Evolutionary conservation across 2,888 invertebrate species (phyloP).

Genomic region (Pteria penguin): DNA sequence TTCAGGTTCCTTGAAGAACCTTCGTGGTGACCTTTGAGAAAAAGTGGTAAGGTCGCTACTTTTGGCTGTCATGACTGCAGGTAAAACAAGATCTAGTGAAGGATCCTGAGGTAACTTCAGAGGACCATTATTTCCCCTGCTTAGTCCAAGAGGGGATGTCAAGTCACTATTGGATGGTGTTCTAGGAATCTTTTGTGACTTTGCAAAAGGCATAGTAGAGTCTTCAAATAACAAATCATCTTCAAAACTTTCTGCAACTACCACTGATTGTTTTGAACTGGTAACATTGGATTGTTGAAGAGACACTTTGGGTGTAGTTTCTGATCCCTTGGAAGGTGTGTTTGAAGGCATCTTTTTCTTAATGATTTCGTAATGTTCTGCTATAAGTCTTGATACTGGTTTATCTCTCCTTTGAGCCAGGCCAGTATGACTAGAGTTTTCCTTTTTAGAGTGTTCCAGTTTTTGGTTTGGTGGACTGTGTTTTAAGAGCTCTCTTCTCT

Average conservation of each 20-base stretch:
- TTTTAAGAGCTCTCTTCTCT: not conserved
- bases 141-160: constrained; percentile 45
- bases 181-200: constrained; percentile 41
- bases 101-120: constrained; percentile 57
- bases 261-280: constrained; percentile 32
- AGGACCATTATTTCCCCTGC: constrained; percentile 40
- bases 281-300: constrained; percentile 21
- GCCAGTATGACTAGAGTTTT: not conserved
- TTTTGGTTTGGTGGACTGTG: not conserved
- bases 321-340: not conserved
- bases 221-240: constrained; percentile 67
- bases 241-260: constrained; percentile 64
- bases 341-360: constrained; percentile 18
- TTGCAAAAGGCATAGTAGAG: constrained; percentile 33
- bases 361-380: not conserved
- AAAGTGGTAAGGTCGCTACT: constrained; percentile 70
- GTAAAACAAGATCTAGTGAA: constrained; percentile 55
- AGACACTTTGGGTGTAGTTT: constrained; percentile 41
- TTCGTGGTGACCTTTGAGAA: constrained; percentile 60
- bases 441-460: too few relatives aligned
- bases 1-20: constrained; percentile 23
- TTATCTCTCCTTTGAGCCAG: not conserved
- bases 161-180: constrained; percentile 45
- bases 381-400: not conserved
- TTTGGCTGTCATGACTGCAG: constrained; percentile 64